phyloP scores from a whole-genome alignment of 2,113 vertebrate species.

The Murina feae region DNA sequence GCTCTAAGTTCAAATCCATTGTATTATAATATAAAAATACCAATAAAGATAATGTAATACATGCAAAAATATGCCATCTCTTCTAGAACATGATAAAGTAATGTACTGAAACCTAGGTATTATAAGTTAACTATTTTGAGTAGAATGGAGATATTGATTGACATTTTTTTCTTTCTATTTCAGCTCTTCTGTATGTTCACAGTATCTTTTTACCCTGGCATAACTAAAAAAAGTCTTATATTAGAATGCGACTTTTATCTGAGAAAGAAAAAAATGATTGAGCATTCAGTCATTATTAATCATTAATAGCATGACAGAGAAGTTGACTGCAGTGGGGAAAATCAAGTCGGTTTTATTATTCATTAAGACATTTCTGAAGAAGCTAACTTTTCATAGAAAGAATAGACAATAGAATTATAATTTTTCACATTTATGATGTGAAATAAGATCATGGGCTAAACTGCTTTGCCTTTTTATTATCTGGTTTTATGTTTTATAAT shows the following conservation, averaged over 20 bases:
- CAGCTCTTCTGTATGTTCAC: constrained; percentile 74
- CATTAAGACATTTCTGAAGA: constrained; percentile 85
- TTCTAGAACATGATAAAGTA: constrained; percentile 61
- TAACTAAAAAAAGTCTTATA: constrained; percentile 74
- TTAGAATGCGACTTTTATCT: constrained; percentile 79
- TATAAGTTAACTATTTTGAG: constrained; percentile 76
- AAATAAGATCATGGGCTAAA: constrained; percentile 79
- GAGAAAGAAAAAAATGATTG: constrained; percentile 77
- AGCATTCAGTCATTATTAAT: constrained; percentile 84
- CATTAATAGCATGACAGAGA: constrained; percentile 85
- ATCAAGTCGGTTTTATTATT: constrained; percentile 87
- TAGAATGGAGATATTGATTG: constrained; percentile 70
- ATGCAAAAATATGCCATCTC: constrained; percentile 67
- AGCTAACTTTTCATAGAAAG: constrained; percentile 81
- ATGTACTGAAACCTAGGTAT: constrained; percentile 66
- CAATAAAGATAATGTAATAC: constrained; percentile 63
- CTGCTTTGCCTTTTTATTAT: constrained; percentile 74
- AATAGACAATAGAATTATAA: constrained; percentile 83
- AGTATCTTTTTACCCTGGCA: constrained; percentile 72
- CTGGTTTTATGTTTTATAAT: constrained; percentile 66
- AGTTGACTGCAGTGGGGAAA: constrained; percentile 83
- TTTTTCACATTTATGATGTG: constrained; percentile 78
- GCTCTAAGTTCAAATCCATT: constrained; percentile 71
- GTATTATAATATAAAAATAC: constrained; percentile 75
- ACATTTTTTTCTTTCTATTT: constrained; percentile 76